Base-by-base conservation (phyloP, 2,113 vertebrate genomes). In the Periophthalmodon schlosseri region DNA sequence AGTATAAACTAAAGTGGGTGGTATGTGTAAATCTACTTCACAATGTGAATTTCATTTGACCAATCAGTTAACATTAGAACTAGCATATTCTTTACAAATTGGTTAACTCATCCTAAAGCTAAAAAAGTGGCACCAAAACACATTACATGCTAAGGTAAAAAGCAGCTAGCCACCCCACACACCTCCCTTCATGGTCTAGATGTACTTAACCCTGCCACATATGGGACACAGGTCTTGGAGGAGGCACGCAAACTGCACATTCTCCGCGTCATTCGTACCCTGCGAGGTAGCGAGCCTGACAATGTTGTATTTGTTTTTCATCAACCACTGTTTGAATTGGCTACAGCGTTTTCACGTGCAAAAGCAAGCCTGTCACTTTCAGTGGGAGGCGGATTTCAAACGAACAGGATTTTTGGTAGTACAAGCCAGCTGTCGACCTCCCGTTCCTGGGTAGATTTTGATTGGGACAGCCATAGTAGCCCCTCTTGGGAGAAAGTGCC, bases 321-420 rank as follows among this genome's bases (percentile, higher is more conserved):
- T 91, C 84, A 86, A 77, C 0, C 28, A 63, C 58, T 86, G 77
- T 88, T 88, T 87, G 71, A 74, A 66, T 92, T 90, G 84, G 86
- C 81, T 49, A 49, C 44, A 3, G 66, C 73, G 73, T 66, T 34
- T 28, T 24, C 57, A 56, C 6, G 21, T 24, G 70, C 74, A 63
- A 72, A 56, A 77, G n/a, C 33, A 12, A 54, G 70, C 72, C 33
- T 14, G 75, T 70, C 46, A 52, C 67, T 57, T 60, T 69, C 46
- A 57, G 72, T 23, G 33, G 58, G 67, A 80, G 57, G 68, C 13
- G 9, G 52, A 58, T 70, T 79, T 65, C 33, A 34, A 36, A 64
- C 28, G 33, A n/a, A 63, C 67, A 70, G 64, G 76, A 15, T 60
- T 61, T 69, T n/a, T 21, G 1, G 34, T 73, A 23, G 47, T 68